Base-by-base conservation (phyloP, 2,888 invertebrate genomes). In the Chymomyza fuscimana region DNA sequence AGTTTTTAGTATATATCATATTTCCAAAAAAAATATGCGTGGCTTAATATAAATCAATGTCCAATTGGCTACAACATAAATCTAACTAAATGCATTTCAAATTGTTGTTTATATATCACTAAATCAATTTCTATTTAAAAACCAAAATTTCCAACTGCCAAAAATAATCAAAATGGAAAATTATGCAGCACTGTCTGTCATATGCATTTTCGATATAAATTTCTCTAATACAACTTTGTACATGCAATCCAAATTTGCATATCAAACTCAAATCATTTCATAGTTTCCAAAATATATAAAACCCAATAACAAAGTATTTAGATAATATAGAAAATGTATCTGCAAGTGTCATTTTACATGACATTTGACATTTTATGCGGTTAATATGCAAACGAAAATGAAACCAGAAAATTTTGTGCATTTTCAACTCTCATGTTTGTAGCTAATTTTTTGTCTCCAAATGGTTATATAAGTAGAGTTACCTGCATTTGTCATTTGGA, bases 401-500 rank as follows among this genome's bases (percentile, higher is more conserved):
- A 58, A 58, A 29, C 29, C 25, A 12, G 15, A 58, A 32, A 54
- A 54, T 19, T 54, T 54, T 22, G 54, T 10, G 56, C 56, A 19
- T n/a, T 10, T 51, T 56, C 9, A 19, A 5, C 15, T 32, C 5
- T 46, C 22, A 9, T 61, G 32, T 59, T 12, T 52, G 69, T 63
- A 58, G 64, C 87, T 82, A 87, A 87, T 84, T 84, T 83, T 67
- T 79, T 87, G 76, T 87, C 86, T 74, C 82, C 77, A 76, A 61
- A 15, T 51, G 40, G 69, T 81, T 78, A 80, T 84, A 82, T 67
- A 83, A 82, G 74, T 46, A 12, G 15, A 62, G 52, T 22, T 60
- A 73, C 67, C 70, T 63, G 22, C 58, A 74, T 32, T 72, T 82
- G 74, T 19, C 66, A 73, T 77, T 79, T 84, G 74, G 67, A 56